Evolutionary conservation across 2,797 vertebrate species (phyloP).

Genomic region (Coendou prehensilis): DNA sequence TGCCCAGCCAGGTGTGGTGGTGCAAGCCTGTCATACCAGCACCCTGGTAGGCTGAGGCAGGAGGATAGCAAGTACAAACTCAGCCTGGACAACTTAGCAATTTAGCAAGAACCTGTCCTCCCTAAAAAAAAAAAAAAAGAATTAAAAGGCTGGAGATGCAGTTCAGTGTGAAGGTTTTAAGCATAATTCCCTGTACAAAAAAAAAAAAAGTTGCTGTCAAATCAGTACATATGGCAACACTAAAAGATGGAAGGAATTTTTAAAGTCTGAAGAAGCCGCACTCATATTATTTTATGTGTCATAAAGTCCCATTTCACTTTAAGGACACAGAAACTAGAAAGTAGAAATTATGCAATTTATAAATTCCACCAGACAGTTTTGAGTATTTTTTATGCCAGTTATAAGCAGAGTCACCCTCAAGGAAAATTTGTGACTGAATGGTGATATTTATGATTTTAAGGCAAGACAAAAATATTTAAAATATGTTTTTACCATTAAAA

Average conservation of each 20-base stretch:
- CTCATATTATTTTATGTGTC: background rate
- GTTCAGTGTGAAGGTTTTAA: background rate
- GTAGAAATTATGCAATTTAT: conserved; percentile 34
- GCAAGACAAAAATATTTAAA: conserved; percentile 33
- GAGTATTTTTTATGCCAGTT: background rate
- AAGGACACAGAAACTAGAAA: conserved; percentile 17
- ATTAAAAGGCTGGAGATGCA: background rate
- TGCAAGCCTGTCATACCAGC: background rate
- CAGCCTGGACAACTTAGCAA: background rate
- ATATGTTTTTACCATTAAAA: background rate
- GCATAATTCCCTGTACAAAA: background rate
- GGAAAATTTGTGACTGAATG: conserved; percentile 7
- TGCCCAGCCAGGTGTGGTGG: background rate
- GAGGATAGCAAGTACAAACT: background rate
- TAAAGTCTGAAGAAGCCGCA: conserved; percentile 18
- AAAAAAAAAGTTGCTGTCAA: background rate
- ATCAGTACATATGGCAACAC: background rate
- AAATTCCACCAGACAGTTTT: background rate
- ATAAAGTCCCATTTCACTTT: background rate
- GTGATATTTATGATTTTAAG: background rate
- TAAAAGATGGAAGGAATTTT: background rate
- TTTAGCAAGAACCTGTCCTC: background rate
- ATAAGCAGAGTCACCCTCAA: background rate
- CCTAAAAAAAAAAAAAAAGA: background rate
- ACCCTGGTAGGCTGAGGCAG: background rate